A percentile compares a stretch with the other conserved stretches of the same genome.
Evolutionary conservation across 2,797 vertebrate species (phyloP).

Genomic region (Smutsia temminckii): DNA sequence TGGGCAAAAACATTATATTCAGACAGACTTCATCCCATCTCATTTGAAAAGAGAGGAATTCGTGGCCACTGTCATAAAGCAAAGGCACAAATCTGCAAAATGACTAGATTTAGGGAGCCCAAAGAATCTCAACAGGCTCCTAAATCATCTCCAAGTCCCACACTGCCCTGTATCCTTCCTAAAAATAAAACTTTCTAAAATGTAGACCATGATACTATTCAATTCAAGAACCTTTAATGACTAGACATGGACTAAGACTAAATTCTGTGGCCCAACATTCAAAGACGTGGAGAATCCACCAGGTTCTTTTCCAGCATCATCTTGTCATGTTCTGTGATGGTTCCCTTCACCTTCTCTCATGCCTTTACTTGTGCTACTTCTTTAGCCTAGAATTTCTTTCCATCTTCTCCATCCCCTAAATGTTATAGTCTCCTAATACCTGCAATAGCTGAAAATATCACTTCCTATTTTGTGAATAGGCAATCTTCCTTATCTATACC

Average conservation of each 20-base stretch:
- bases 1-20: neutral
- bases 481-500: neutral
- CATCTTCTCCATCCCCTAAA: neutral
- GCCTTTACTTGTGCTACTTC: neutral
- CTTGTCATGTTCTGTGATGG: neutral
- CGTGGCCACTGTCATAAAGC: neutral
- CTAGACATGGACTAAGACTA: neutral
- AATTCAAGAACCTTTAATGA: neutral
- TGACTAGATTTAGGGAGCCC: neutral
- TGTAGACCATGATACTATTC: neutral
- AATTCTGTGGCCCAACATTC: neutral
- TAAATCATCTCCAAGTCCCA: neutral
- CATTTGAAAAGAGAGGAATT: neutral
- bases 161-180: neutral
- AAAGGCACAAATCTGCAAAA: neutral
- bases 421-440: neutral
- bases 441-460: neutral
- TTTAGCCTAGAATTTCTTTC: neutral
- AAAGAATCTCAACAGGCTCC: neutral
- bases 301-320: neutral
- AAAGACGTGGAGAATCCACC: neutral
- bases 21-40: neutral
- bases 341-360: neutral
- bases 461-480: neutral
- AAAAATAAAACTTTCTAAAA: neutral